phyloP scores from a whole-genome alignment of 2,888 invertebrate species.

The Schizaphis graminum region DNA sequence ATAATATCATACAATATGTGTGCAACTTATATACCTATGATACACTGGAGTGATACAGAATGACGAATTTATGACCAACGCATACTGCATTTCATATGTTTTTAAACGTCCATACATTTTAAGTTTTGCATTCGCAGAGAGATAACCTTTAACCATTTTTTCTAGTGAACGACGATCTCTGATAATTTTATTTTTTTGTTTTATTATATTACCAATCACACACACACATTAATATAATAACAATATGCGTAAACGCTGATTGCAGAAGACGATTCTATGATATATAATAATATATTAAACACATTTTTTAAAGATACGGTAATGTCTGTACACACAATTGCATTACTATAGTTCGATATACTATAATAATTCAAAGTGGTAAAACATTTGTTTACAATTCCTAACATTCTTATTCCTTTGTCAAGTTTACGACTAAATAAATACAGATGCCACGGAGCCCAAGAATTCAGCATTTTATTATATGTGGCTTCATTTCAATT shows the following conservation, averaged over 20 bases:
- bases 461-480: slow-evolving; percentile 58
- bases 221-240: neutral
- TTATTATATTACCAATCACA: neutral
- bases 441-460: slow-evolving; percentile 32
- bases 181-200: neutral
- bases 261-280: neutral
- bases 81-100: slow-evolving; percentile 26
- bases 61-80: neutral
- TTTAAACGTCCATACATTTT: slow-evolving; percentile 31
- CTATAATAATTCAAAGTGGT: slow-evolving; percentile 18
- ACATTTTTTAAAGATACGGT: neutral
- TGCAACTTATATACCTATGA: neutral
- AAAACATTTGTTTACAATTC: slow-evolving; percentile 59
- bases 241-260: neutral
- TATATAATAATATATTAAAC: neutral
- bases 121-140: neutral
- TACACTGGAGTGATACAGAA: neutral
- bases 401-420: slow-evolving; percentile 41
- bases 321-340: neutral
- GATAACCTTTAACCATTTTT: neutral
- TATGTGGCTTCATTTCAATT: slow-evolving; percentile 8
- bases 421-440: slow-evolving; percentile 40
- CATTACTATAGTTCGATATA: slow-evolving; percentile 32
- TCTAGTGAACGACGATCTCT: neutral
- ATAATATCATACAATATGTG: neutral